Base-by-base conservation (phyloP, 2,888 invertebrate genomes). In the Tinea pellionella region DNA sequence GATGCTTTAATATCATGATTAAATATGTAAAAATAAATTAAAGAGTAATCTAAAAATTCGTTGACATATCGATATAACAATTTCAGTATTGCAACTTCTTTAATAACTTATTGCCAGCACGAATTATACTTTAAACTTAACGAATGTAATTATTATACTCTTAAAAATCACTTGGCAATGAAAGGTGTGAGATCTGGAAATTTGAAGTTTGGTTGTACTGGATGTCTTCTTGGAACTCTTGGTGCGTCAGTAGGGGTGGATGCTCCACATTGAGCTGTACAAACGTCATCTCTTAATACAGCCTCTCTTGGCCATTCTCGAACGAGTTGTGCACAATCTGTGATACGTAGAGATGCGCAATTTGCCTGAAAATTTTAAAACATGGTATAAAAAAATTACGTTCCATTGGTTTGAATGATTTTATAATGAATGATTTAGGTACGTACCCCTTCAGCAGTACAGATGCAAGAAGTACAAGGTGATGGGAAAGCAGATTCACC, bases 391-490 rank as follows among this genome's bases (percentile, higher is more conserved):
- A 47, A 15, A 15, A n/a, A n/a, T n/a, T n/a, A n/a, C n/a, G n/a
- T n/a, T n/a, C n/a, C n/a, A n/a, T n/a, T n/a, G 18, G 32, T 6
- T 9, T 37, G 37, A 9, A 13, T 18, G 51, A 2, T 51, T 4
- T 11, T 19, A 6, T 19, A 51, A n/a, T 15, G 3, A 3, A n/a
- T 2, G 42, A 4, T 51, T 16, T 8, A 13, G 19, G 51, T 37
- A 37, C 59, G 91, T 84, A 96, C 95, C 72, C 96, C 96, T 81
- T 96, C 95, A 15, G 88, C 83, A 8, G 95, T 93, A 72, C 96
- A 96, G 62, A 96, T 92, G 72, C 96, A 96, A 61, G 95, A 95
- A 0, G 95, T 96, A 74, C 96, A 96, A 1, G 96, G 96, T n/a
- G 94, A 92, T 0, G 96, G 95, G 81, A 96, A 93, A 18, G 94